A percentile compares a stretch with the other conserved stretches of the same genome.
These are phyloP conservation scores for Mungos mungo DNA, from an alignment of 2,113 vertebrate species.

Conservation along the genomic window DNA sequence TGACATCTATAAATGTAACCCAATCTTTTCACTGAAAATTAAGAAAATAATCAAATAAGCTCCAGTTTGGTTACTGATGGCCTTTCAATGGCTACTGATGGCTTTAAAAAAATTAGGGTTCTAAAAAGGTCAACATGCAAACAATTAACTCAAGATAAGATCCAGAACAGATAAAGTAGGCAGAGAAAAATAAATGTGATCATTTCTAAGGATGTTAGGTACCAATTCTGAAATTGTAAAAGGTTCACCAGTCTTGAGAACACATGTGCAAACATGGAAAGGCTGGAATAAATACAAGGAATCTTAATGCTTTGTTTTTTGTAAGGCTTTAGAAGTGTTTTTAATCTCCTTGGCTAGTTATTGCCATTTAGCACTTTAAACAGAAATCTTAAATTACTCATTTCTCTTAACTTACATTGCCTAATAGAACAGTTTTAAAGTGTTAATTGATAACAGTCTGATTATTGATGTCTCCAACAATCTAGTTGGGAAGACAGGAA, in stretches of 20 bases:
- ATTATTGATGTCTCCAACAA: constrained; percentile 65
- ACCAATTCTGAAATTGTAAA: not conserved
- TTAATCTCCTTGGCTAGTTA: constrained; percentile 48
- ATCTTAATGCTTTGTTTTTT: constrained; percentile 22
- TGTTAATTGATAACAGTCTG: constrained; percentile 61
- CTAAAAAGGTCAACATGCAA: constrained; percentile 44
- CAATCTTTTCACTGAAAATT: constrained; percentile 51
- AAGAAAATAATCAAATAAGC: constrained; percentile 31
- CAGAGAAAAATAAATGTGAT: not conserved
- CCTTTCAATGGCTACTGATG: not conserved
- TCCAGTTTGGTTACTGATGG: constrained; percentile 12
- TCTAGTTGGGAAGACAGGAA: constrained; percentile 59
- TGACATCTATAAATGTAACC: not conserved
- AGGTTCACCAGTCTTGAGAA: not conserved
- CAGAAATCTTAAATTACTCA: constrained; percentile 65
- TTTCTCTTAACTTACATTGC: constrained; percentile 60
- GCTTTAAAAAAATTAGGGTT: constrained; percentile 53
- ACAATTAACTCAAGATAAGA: constrained; percentile 22
- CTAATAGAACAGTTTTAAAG: constrained; percentile 73
- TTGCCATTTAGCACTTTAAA: constrained; percentile 6
- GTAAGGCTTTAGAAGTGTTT: constrained; percentile 25
- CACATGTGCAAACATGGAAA: not conserved
- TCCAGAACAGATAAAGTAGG: constrained; percentile 23
- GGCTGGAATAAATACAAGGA: constrained; percentile 44
- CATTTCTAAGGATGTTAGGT: not conserved